phyloP scores from a whole-genome alignment of 1,140 invertebrate species.

The Tyrophagus putrescentiae region DNA sequence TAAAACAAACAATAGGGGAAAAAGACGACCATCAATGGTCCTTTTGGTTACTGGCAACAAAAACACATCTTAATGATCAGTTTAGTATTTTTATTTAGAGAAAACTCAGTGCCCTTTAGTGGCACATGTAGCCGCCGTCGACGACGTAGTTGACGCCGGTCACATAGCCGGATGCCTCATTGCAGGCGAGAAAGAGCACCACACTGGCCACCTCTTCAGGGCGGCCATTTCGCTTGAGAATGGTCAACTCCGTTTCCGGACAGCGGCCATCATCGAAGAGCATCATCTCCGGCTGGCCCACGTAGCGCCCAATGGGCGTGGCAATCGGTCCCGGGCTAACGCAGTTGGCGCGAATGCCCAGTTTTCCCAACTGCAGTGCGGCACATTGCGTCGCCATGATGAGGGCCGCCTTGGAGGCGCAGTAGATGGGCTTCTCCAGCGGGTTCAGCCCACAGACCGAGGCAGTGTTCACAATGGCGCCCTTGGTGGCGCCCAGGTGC shows the following conservation, averaged over 20 bases:
- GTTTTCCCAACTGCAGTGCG: not conserved
- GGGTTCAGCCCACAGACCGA: not conserved
- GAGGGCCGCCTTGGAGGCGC: not conserved
- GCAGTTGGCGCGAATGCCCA: not conserved
- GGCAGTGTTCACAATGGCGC: not conserved
- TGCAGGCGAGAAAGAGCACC: conserved; percentile 68
- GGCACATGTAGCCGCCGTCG: no score
- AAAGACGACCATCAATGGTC: no score
- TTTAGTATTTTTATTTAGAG: no score
- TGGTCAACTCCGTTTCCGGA: not conserved
- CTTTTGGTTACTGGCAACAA: no score
- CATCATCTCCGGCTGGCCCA: not conserved
- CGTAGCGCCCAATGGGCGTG: not conserved
- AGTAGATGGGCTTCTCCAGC: not conserved
- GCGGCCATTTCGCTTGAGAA: conserved; percentile 43
- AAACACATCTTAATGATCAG: no score
- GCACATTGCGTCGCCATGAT: not conserved
- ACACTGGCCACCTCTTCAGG: conserved; percentile 57
- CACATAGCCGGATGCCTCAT: conserved; percentile 57
- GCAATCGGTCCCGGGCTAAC: not conserved
- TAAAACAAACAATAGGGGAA: no score
- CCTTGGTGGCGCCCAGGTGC: not conserved
- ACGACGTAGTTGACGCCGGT: conserved; percentile 46
- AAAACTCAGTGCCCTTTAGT: no score
- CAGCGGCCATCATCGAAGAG: not conserved